These are phyloP conservation scores for western clawed frog (Xenopus tropicalis) DNA, from an alignment of 2,113 vertebrate species.

Conservation along the genomic window DNA sequence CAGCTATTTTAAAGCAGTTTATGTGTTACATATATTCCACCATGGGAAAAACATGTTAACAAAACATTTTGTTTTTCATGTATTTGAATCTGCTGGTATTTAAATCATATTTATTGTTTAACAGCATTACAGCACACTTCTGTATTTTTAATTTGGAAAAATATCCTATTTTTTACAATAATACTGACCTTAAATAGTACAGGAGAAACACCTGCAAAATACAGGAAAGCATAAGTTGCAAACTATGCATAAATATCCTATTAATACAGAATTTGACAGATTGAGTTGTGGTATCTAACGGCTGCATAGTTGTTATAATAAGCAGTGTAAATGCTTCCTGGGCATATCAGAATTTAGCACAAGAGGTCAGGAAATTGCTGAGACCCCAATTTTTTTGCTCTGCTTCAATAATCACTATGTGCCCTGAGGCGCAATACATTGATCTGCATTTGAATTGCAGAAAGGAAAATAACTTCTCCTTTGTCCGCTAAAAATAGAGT, in stretches of 20 bases:
- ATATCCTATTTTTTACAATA: neutral
- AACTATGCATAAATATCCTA: constrained; percentile 19
- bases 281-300: constrained; percentile 23
- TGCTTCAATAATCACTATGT: constrained; percentile 26
- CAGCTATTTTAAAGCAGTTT: neutral
- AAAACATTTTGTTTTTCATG: neutral
- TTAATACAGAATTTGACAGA: constrained; percentile 27
- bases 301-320: constrained; percentile 29
- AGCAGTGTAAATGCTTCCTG: constrained; percentile 25
- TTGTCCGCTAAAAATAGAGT: constrained; percentile 2
- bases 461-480: constrained; percentile 4
- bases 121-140: too few relatives aligned
- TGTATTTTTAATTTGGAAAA: too few relatives aligned
- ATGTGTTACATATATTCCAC: neutral
- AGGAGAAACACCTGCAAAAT: constrained; percentile 25
- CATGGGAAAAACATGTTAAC: too few relatives aligned
- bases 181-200: neutral
- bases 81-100: neutral
- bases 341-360: constrained; percentile 36
- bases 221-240: constrained; percentile 1
- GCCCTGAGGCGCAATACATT: constrained; percentile 27
- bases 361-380: constrained; percentile 37
- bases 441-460: constrained; percentile 42
- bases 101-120: too few relatives aligned
- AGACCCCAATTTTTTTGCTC: constrained; percentile 36